phyloP scores from a whole-genome alignment of 1,140 invertebrate genomes.

The Bombus breviceps region DNA sequence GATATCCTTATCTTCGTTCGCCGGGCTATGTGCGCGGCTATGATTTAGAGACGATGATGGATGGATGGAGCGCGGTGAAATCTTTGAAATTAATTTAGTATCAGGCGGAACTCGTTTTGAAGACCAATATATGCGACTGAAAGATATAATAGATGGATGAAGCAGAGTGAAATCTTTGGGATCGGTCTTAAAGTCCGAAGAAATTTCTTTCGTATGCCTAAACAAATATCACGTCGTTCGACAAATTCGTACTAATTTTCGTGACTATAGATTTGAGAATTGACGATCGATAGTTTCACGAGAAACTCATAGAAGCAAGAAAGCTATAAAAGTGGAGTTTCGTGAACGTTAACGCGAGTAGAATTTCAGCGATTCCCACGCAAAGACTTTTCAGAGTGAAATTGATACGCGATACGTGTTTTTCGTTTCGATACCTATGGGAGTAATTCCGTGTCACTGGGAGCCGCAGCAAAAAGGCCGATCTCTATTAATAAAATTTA shows the following conservation, averaged over 20 bases:
- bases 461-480: neutral
- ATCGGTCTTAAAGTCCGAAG: no score
- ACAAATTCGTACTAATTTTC: no score
- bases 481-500: conserved; percentile 29
- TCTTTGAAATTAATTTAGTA: neutral
- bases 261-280: no score
- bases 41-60: neutral
- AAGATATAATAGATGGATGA: no score
- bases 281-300: no score
- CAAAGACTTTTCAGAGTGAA: neutral
- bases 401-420: conserved; percentile 1
- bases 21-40: neutral
- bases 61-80: neutral
- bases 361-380: neutral
- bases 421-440: neutral
- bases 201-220: no score
- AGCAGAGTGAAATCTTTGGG: no score
- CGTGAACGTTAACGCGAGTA: neutral
- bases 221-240: no score
- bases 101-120: no score
- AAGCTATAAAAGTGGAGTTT: no score
- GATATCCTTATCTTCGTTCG: conserved; percentile 4
- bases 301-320: no score
- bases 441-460: neutral
- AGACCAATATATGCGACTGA: no score